Conservation (phyloP, 2,797 vertebrate genomes). For the Sylvia borin region DNA sequence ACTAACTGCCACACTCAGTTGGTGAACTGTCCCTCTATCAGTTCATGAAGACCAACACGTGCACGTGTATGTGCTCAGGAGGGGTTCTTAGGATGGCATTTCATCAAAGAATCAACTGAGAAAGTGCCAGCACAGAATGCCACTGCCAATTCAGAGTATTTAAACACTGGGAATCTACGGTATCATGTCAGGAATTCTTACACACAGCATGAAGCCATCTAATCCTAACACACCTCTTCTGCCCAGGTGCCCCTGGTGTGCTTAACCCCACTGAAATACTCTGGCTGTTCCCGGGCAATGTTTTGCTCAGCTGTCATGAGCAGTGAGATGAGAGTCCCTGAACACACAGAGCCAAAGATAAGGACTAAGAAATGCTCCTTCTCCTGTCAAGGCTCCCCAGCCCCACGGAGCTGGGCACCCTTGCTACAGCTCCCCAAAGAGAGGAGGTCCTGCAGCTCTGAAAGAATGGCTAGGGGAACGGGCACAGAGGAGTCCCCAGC, state of each 20-base stretch:
- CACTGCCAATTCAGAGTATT: neutral
- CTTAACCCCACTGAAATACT: neutral
- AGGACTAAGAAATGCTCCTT: neutral
- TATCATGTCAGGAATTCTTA: neutral
- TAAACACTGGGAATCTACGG: neutral
- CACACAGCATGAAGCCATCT: neutral
- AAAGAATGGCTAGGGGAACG: fast-evolving
- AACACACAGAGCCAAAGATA: neutral
- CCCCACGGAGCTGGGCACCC: neutral
- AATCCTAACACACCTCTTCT: neutral
- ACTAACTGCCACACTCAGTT: neutral
- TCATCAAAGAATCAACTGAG: neutral
- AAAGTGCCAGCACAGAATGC: neutral
- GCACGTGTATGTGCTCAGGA: neutral
- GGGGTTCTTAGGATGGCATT: neutral
- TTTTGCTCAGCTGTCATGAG: neutral
- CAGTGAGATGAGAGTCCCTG: neutral
- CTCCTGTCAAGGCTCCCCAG: neutral
- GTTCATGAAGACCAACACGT: neutral
- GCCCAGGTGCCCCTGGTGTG: no score
- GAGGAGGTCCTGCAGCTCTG: neutral
- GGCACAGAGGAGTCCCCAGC: neutral
- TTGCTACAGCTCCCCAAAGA: neutral
- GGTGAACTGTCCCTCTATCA: neutral
- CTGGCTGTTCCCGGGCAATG: neutral